Conservation (phyloP, 2,113 vertebrate genomes). For the Meles meles region DNA sequence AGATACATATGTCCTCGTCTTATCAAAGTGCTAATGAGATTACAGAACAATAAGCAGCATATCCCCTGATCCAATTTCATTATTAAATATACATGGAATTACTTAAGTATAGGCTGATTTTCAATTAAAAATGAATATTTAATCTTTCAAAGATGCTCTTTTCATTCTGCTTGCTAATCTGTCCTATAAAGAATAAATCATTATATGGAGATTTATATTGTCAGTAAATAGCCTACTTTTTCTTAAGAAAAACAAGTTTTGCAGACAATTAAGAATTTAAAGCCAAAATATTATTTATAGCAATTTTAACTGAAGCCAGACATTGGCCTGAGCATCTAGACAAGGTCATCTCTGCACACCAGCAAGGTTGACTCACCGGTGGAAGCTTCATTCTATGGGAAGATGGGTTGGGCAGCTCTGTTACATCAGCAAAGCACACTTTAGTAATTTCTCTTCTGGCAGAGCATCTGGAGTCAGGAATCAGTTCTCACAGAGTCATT, state of each 20-base stretch:
- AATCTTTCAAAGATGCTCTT: not conserved
- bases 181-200: not conserved
- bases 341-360: not conserved
- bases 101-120: not conserved
- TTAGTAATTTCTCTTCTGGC: not conserved
- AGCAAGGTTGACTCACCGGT: not conserved
- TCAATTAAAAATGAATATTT: slow-evolving; percentile 1
- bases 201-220: not conserved
- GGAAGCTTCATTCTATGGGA: not conserved
- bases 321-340: not conserved
- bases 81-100: not conserved
- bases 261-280: not conserved
- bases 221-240: not conserved
- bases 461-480: not conserved
- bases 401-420: not conserved
- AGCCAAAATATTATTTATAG: not conserved
- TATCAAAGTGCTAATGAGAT: slow-evolving; percentile 32
- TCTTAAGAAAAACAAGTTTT: not conserved
- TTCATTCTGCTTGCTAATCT: not conserved
- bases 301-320: not conserved
- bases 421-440: not conserved
- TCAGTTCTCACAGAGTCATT: not conserved
- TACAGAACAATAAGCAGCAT: not conserved
- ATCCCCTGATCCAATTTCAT: slow-evolving; percentile 37
- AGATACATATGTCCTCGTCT: not conserved